Percentiles rank a stretch among this genome's conserved stretches.
These are phyloP conservation scores for Athripsodes cinereus DNA, from an alignment of 2,888 invertebrate species.

Conservation along the genomic window DNA sequence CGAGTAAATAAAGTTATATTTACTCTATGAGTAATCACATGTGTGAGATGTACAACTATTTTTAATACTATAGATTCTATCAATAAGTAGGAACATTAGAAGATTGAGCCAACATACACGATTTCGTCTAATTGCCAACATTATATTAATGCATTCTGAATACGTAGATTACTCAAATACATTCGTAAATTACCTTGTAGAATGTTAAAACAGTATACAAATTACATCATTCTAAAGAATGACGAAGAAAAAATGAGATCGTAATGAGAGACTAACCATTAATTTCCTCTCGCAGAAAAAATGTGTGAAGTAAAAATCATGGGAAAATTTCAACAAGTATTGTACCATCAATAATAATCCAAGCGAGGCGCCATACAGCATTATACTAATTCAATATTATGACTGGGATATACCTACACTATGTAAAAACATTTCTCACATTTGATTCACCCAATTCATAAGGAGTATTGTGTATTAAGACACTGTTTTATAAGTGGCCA, in stretches of 20 bases:
- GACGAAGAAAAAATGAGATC: not conserved
- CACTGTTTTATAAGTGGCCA: constrained; percentile 3
- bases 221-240: constrained; percentile 3
- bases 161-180: not conserved
- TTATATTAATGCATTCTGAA: not conserved
- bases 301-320: constrained; percentile 14
- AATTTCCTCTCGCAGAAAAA: not conserved
- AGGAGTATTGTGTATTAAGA: no score
- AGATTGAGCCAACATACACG: not conserved
- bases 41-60: no score
- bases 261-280: not conserved
- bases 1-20: no score
- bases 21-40: no score
- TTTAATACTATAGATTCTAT: no score
- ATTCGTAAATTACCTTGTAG: not conserved
- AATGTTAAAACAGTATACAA: not conserved
- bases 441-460: no score
- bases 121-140: not conserved
- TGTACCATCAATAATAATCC: not conserved
- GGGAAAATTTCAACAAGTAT: constrained; percentile 15
- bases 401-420: not conserved
- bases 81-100: no score
- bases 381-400: not conserved
- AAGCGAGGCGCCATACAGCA: constrained; percentile 6
- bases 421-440: no score